A percentile compares a stretch with the other conserved stretches of the same genome.
phyloP scores from a whole-genome alignment of 2,797 vertebrate genomes.

The Parauchenoglanis ngamensis region DNA sequence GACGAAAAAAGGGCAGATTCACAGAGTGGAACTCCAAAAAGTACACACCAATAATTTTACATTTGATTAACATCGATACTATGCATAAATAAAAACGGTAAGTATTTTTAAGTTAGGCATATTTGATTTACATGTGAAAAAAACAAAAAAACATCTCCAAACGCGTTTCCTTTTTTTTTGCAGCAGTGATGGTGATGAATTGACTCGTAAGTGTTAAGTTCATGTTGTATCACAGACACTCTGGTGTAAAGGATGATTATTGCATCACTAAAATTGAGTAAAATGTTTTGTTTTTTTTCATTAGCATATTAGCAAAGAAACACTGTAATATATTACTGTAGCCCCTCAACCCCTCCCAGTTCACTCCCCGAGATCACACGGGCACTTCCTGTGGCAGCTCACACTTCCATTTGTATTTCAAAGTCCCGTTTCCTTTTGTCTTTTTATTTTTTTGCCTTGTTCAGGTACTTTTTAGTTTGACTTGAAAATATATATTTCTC shows the following conservation, averaged over 20 bases:
- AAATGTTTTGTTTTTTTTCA: not conserved
- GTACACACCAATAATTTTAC: constrained; percentile 65
- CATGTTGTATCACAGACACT: constrained; percentile 36
- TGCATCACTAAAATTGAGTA: constrained; percentile 66
- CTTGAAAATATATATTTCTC: constrained; percentile 81
- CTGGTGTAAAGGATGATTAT: constrained; percentile 55
- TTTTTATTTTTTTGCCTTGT: constrained; percentile 56
- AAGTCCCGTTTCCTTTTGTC: not conserved
- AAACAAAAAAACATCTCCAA: constrained; percentile 33
- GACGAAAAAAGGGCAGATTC: constrained; percentile 47
- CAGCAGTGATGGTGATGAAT: constrained; percentile 26
- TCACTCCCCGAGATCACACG: not conserved
- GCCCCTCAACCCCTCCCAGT: not conserved
- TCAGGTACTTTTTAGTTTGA: constrained; percentile 64
- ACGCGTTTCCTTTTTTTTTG: constrained; percentile 35
- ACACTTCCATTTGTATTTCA: not conserved
- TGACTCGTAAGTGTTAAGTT: constrained; percentile 18
- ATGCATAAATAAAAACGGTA: constrained; percentile 68
- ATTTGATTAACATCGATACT: constrained; percentile 65
- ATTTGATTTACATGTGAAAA: constrained; percentile 55
- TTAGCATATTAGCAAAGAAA: constrained; percentile 65
- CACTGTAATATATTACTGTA: constrained; percentile 65
- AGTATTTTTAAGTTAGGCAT: constrained; percentile 58
- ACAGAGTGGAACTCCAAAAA: constrained; percentile 59
- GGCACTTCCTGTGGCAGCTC: constrained; percentile 2